Conservation (phyloP, 2,113 vertebrate species). For the Taurulus bubalis region DNA sequence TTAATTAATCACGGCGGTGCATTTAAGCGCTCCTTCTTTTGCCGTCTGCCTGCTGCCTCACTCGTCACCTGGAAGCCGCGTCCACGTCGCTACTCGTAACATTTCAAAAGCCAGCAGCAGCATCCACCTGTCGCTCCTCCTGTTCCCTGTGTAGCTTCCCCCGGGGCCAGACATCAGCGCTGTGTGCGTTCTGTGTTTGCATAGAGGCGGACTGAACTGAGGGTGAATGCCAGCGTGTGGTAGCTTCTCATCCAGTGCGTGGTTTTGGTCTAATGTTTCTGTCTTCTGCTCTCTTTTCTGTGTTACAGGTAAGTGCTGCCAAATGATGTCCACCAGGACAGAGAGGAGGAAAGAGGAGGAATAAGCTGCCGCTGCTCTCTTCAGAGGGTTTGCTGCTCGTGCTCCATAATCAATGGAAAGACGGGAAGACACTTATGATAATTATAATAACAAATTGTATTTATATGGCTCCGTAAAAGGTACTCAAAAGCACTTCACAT, state of each 20-base stretch:
- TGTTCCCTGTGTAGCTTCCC: too few species aligned
- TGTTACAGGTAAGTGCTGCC: constrained; percentile 53
- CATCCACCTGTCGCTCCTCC: too few species aligned
- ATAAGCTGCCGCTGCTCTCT: neutral
- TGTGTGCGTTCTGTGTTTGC: too few species aligned
- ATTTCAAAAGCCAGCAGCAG: too few species aligned
- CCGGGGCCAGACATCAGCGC: too few species aligned
- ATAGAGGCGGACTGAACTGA: too few species aligned
- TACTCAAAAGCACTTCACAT: too few species aligned
- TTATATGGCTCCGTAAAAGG: too few species aligned
- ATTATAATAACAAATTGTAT: too few species aligned
- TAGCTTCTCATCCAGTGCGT: neutral
- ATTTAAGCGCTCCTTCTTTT: neutral
- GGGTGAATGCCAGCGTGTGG: too few species aligned
- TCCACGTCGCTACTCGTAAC: too few species aligned
- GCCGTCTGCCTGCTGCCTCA: neutral
- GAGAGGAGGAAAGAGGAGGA: neutral
- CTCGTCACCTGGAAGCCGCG: neutral
- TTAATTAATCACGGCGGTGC: neutral
- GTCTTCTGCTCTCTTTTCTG: constrained; percentile 4
- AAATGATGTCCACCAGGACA: constrained; percentile 11
- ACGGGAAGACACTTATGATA: neutral
- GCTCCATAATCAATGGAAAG: constrained; percentile 2
- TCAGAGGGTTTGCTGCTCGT: constrained; percentile 18
- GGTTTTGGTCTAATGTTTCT: constrained; percentile 2